Percentiles rank a stretch among this genome's conserved stretches.
phyloP scores from a whole-genome alignment of 2,797 vertebrate species.

The Apogon talboti region DNA sequence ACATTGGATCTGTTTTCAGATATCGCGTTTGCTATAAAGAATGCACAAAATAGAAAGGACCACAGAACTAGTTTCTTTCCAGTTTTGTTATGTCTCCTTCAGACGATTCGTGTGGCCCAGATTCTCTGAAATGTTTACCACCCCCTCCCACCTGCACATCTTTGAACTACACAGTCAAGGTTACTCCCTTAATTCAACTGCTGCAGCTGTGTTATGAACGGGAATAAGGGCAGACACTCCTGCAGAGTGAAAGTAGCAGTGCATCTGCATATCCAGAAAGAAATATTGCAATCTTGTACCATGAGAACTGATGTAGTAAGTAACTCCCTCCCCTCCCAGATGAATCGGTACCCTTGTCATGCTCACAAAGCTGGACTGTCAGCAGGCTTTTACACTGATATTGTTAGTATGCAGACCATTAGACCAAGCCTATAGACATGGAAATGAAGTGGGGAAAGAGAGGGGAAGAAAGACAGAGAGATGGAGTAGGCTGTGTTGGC shows the following conservation, averaged over 20 bases:
- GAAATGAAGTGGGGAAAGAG: constrained; percentile 79
- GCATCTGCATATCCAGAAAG: constrained; percentile 64
- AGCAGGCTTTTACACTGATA: constrained; percentile 83
- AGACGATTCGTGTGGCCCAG: constrained; percentile 37
- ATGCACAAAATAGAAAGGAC: background rate
- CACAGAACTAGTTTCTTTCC: constrained; percentile 3
- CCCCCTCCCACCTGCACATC: constrained; percentile 18
- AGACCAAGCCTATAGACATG: constrained; percentile 82
- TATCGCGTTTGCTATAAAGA: background rate
- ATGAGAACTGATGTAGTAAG: constrained; percentile 85
- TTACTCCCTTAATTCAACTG: constrained; percentile 31
- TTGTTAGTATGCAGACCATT: constrained; percentile 85
- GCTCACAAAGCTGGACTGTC: constrained; percentile 90
- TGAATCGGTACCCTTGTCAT: constrained; percentile 87
- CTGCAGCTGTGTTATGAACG: constrained; percentile 63
- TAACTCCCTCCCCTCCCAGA: constrained; percentile 83
- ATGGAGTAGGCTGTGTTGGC: constrained; percentile 80
- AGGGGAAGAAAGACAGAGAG: constrained; percentile 71
- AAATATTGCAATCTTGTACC: constrained; percentile 81
- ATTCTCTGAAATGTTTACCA: constrained; percentile 47
- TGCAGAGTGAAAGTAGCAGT: constrained; percentile 44
- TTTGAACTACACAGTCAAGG: constrained; percentile 34
- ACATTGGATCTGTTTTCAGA: constrained; percentile 4
- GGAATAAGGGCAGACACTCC: constrained; percentile 41
- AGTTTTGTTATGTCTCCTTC: constrained; percentile 12